Base-by-base conservation (phyloP, 1,140 invertebrate species). In the Paralvinella palmiformis region DNA sequence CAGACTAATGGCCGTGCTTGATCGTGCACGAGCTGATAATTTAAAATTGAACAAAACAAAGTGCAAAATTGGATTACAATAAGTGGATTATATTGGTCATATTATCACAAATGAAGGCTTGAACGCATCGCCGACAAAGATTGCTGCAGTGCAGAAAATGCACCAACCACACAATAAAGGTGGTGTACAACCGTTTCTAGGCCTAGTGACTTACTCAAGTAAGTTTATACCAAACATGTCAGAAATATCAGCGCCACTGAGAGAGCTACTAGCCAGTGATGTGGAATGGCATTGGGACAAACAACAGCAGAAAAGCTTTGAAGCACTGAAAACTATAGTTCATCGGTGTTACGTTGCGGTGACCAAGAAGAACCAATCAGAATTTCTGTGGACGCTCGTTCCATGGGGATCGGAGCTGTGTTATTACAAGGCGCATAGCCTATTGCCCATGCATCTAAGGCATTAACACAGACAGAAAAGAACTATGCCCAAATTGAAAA, bases 31-130 rank as follows among this genome's bases (percentile, higher is more conserved):
- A 57, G 41, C 76, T 62, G 63, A 67, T 62, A 70, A 74, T 67
- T 63, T 83, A 13, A 76, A 68, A 52, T 72, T 82, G 58, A 81
- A 82, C 68, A 50, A 35, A 45, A 68, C 69, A 1, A 83, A 81
- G 68, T 68, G 37, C 56, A 72, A 10, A 69, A 77, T 71, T 68
- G 24, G n/a, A 2, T 32, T 73, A 74, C 20, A 64, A 66, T 62
- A 74, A 69, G 61, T 82, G 6, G 67, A 63, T 22, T 62, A 65
- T 10, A 22, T 62, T 6, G 71, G 68, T 13, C 64, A 64, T 13
- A 44, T 55, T 41, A 22, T 65, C 10, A 62, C 48, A 1, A 37
- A n/a, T 29, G 63, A 77, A 35, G 81, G 81, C 2, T 66, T 83
- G 10, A 60, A 66, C 35, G 65, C 74, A 33, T 76, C 80, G 63